phyloP scores from a whole-genome alignment of 2,113 vertebrate genomes.

The Ellobius talpinus region DNA sequence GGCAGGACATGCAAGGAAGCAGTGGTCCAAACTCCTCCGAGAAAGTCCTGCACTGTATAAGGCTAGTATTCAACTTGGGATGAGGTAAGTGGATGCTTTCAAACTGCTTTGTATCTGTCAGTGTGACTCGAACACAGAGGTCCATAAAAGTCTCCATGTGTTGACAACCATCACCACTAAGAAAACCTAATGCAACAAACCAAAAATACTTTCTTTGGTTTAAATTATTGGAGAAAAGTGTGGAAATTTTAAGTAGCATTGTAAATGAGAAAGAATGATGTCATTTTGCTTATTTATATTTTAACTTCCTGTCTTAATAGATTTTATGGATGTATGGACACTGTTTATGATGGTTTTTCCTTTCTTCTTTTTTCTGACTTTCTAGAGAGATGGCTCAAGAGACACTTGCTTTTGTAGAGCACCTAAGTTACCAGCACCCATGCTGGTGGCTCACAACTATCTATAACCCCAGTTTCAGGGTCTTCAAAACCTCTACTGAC shows the following conservation, averaged over 20 bases:
- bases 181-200: background rate
- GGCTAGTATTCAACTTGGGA: background rate
- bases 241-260: background rate
- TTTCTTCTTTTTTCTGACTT: background rate
- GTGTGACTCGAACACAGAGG: conserved; percentile 19
- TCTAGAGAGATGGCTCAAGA: background rate
- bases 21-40: background rate
- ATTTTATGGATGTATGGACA: conserved; percentile 31
- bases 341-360: background rate
- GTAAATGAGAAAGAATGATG: background rate
- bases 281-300: background rate
- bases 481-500: background rate
- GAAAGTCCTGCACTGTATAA: background rate
- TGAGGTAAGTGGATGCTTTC: background rate
- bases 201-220: background rate
- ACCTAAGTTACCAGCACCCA: background rate
- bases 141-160: background rate
- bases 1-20: background rate
- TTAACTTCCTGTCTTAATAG: background rate
- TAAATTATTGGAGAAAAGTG: background rate
- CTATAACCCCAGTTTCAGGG: background rate
- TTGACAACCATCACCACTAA: background rate
- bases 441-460: background rate
- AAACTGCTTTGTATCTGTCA: background rate
- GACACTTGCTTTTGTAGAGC: background rate